A percentile compares a stretch with the other conserved stretches of the same genome.
phyloP scores from a whole-genome alignment of 2,113 vertebrate genomes.

The Gopherus flavomarginatus region DNA sequence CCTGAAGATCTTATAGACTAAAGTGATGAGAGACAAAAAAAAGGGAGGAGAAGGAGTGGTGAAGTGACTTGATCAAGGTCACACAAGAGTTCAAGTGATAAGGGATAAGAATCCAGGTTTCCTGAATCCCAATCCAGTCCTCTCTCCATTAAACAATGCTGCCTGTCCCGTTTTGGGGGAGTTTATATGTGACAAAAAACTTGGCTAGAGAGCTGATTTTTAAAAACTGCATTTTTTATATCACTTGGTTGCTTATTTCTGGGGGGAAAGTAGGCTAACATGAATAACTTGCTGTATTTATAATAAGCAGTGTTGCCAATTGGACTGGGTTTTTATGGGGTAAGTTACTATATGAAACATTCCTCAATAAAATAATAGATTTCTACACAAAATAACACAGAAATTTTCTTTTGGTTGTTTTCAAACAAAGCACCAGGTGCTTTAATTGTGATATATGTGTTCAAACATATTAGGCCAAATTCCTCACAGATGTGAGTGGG shows the following conservation, averaged over 20 bases:
- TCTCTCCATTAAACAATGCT: accelerated
- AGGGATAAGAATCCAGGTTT: background rate
- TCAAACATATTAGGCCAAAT: background rate
- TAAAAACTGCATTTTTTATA: background rate
- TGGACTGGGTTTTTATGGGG: background rate
- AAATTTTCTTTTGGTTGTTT: background rate
- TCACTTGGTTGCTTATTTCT: background rate
- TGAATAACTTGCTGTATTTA: background rate
- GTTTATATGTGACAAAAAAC: background rate
- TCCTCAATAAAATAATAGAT: background rate
- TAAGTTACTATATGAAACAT: background rate
- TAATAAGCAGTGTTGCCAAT: background rate
- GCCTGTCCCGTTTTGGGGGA: background rate
- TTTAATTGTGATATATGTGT: background rate
- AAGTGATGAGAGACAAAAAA: background rate
- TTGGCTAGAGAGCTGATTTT: accelerated
- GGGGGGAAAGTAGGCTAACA: background rate
- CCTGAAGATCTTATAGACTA: slow-evolving; percentile 39
- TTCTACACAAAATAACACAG: background rate
- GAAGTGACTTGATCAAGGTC: background rate
- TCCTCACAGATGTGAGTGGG: background rate
- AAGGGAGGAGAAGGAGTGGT: background rate
- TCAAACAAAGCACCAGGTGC: accelerated
- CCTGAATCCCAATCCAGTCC: background rate
- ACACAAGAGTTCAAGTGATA: background rate